Conservation (phyloP, 2,797 vertebrate genomes). For the Diceros bicornis region DNA sequence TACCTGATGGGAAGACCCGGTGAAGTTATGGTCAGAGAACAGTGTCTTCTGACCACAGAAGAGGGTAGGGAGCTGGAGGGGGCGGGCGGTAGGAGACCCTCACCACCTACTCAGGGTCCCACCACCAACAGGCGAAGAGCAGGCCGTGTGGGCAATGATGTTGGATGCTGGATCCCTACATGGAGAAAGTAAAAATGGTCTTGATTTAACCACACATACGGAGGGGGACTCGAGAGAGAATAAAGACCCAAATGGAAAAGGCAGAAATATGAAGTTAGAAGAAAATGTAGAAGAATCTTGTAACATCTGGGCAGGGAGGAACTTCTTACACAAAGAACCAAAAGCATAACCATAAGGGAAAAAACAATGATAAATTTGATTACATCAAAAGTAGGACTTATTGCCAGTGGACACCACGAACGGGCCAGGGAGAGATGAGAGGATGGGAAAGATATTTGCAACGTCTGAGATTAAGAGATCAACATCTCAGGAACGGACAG, state of each 20-base stretch:
- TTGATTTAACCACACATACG: not conserved
- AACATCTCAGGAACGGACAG: not conserved
- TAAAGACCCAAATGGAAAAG: not conserved
- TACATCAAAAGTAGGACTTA: not conserved
- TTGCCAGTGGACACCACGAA: not conserved
- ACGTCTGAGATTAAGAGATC: not conserved
- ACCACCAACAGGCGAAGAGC: too few relatives aligned
- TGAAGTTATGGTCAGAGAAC: not conserved
- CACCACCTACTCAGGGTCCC: rapidly evolving
- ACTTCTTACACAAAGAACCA: not conserved
- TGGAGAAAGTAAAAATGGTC: not conserved
- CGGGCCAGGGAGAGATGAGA: not conserved
- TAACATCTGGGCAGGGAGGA: not conserved
- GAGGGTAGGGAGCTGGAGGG: not conserved
- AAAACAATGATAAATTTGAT: too few relatives aligned
- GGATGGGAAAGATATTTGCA: not conserved
- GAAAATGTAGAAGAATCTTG: not conserved
- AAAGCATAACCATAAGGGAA: not conserved
- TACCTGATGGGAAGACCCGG: not conserved
- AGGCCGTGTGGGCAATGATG: too few relatives aligned
- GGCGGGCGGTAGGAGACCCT: not conserved
- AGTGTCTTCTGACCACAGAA: not conserved
- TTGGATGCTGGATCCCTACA: too few relatives aligned
- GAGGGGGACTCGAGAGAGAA: not conserved
- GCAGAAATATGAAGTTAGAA: not conserved